Evolutionary conservation across 2,113 vertebrate genomes (phyloP), one percentile per base, ranked within the genome.

Genomic region (Gasterosteus nipponicus): DNA sequence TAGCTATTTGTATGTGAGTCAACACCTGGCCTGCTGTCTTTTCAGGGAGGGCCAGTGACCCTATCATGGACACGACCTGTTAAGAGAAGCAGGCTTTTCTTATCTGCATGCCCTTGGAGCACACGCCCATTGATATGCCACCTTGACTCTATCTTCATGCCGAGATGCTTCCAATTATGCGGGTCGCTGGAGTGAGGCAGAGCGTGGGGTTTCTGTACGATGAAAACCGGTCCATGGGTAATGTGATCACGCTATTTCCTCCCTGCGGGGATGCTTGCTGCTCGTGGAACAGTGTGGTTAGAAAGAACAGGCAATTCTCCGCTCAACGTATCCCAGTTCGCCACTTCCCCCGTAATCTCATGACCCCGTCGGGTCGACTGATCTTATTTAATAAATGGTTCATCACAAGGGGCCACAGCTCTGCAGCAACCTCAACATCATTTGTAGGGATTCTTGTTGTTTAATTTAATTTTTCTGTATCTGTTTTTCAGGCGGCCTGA

Each of bases 101-200:
- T 90, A 93, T 92, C 89, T 92, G 85, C 80, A 92, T 92, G 93
- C 91, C 93, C 92, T 95, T 95, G 94, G 90, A 92, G 87, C 87
- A 89, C 62, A 78, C 84, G 16, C 85, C 88, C 88, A 91, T 91
- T 84, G 93, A 93, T 93, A 93, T 90, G 92, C 91, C 89, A 93
- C 90, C 91, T 89, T 94, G 92, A 89, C 91, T 90, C 86, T 93
- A 94, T 93, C 92, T 93, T 92, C 93, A 93, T 94, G 93, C 91
- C 91, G 92, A 94, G 90, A 92, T 81, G 91, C 91, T 93, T 94
- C 90, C 93, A 94, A 94, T 95, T 94, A 94, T 93, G 89, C 88
- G 85, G 93, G 84, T 77, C 86, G 88, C 86, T 93, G 92, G 86
- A 94, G 93, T 93, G 93, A 94, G 91, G 91, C 92, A 87, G 91